Evolutionary conservation across 1,140 invertebrate species (phyloP), one percentile per base, ranked within the genome.

Genomic region (Microplitis demolitor): DNA sequence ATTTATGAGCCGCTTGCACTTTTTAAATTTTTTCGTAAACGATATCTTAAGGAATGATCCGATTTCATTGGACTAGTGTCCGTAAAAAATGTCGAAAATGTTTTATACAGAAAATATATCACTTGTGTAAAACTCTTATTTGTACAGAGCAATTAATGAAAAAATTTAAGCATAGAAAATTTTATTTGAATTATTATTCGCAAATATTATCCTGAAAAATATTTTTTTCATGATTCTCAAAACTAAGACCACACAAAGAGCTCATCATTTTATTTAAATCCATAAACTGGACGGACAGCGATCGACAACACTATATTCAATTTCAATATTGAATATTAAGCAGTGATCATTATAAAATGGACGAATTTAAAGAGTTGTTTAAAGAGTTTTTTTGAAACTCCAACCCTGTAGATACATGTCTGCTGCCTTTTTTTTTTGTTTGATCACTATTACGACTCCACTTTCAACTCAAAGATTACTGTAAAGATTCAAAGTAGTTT

Each of bases 221-320:
- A 62, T 63, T 60, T 73, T 58, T 39, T 63, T 61, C 51, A 63
- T 50, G 53, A 69, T 60, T 37, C 45, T 64, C 16, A 56, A 69
- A 66, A 74, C 51, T 69, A 64, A 64, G 80, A 82, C 80, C 80
- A 82, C 80, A 82, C 80, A 82, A 80, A 78, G 58, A 71, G 50
- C 31, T 51, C 63, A 35, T 39, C 69, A 81, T 82, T 80, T 80
- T 76, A 73, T 79, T 81, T 78, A 45, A 45, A 45, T 80, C 76
- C 75, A 80, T 80, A 77, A 73, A 76, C 53, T 58, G 68, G 79
- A 74, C 35, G 68, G 66, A 72, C 79, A 81, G 78, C 79, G 14
- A 78, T 73, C 75, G 76, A 79, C 81, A 81, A 82, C 74, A 73
- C 72, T 79, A 79, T 80, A 82, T 82, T 82, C 80, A 82, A 82